Base-by-base conservation (phyloP, 2,113 vertebrate genomes). In the Pionites leucogaster region DNA sequence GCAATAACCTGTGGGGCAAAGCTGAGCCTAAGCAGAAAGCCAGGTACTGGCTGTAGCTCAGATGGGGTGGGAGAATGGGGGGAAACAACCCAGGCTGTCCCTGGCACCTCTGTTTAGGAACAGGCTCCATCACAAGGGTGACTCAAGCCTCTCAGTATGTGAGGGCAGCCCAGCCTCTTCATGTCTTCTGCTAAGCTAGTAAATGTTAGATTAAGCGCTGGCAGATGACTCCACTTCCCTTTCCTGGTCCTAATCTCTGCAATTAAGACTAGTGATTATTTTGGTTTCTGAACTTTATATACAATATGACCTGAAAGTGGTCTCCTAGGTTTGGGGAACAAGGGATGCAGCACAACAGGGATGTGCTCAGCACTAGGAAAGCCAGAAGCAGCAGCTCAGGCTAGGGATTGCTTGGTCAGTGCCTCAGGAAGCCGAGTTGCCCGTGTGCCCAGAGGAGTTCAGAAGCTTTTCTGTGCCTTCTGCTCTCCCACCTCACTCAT, bases 181-280 rank as follows among this genome's bases (percentile, higher is more conserved):
- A 0, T 59, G 52, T 59, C 55, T 63, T 74, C 47, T 75, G 17
- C 76, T 81, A 59, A 78, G 3, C 50, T 78, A 88, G 60, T 86
- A 93, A 94, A 95, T 33, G 53, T 90, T 91, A 71, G 42, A 85
- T 93, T 64, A 88, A 88, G 42, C 50, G 31, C 86, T 92, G 83
- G 69, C 76, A 71, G 86, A 82, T 85, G 46, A 63, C 59, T 90
- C 28, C 3, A 13, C 72, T 96, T 91, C 93, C 82, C 68, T 86
- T 95, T 91, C 75, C 79, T 35, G 25, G 81, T 68, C 37, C 44
- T 72, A 42, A 85, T 90, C 67, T 83, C 60, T 47, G 67, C 89
- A 89, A 67, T 94, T 88, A 88, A 74, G 62, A 27, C 27, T 12
- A 79, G 75, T 59, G 87, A 79, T 88, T 92, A 44, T 71, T 94